Evolutionary conservation across 1,140 invertebrate species (phyloP).

Genomic region (Chlorops oryzae): DNA sequence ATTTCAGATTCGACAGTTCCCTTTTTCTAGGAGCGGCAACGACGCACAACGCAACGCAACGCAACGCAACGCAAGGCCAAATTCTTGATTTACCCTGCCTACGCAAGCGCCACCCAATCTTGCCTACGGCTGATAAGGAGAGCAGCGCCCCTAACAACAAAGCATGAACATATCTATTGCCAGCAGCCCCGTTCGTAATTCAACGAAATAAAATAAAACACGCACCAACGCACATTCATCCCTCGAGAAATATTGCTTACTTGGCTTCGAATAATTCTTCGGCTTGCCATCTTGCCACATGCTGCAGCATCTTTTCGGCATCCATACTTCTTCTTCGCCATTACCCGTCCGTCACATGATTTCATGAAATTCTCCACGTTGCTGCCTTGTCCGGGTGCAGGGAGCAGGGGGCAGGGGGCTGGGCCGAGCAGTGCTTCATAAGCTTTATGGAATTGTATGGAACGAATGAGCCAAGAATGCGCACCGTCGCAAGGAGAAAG

Average conservation of each 20-base stretch:
- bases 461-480: constrained; percentile 14
- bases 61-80: too few species aligned
- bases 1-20: constrained; percentile 8
- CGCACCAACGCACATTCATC: constrained; percentile 48
- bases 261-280: constrained; percentile 47
- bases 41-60: too few species aligned
- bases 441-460: too few species aligned
- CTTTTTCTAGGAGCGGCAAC: too few species aligned
- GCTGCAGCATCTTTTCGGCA: not conserved
- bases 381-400: not conserved
- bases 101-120: too few species aligned
- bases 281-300: constrained; percentile 11
- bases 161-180: too few species aligned
- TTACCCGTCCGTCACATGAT: not conserved
- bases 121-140: too few species aligned
- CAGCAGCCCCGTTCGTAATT: too few species aligned
- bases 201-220: constrained; percentile 49
- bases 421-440: not conserved
- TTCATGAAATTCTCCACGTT: constrained; percentile 6
- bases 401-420: constrained; percentile 1
- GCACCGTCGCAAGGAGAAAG: constrained; percentile 40
- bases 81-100: too few species aligned
- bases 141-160: too few species aligned
- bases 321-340: constrained; percentile 17
- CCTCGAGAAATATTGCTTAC: constrained; percentile 48